Percentiles rank a stretch among this genome's conserved stretches.
Conservation (phyloP, 2,888 invertebrate genomes). For the Hirtodrosophila histrioides region DNA sequence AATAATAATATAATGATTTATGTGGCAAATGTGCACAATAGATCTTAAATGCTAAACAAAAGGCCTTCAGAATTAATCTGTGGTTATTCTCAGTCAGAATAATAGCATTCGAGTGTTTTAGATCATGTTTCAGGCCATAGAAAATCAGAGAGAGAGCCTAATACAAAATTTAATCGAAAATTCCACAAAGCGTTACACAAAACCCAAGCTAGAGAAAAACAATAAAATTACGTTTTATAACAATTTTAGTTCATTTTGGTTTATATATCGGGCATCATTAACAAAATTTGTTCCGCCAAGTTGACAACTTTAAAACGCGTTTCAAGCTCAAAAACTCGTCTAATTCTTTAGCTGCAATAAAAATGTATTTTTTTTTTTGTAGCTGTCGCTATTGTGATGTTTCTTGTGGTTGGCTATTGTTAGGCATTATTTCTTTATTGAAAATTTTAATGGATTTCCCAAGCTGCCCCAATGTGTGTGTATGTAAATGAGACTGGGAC, state of each 20-base stretch:
- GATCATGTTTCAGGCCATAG: slow-evolving; percentile 58
- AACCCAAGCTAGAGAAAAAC: slow-evolving; percentile 19
- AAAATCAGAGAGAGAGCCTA: slow-evolving; percentile 4
- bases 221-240: slow-evolving; percentile 71
- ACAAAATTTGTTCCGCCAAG: slow-evolving; percentile 75
- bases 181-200: slow-evolving; percentile 43
- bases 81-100: slow-evolving; percentile 65
- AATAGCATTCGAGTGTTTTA: slow-evolving; percentile 47
- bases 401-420: slow-evolving; percentile 38
- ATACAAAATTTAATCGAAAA: slow-evolving; percentile 37
- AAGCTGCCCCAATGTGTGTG: slow-evolving; percentile 30
- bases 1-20: slow-evolving; percentile 70
- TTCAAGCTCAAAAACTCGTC: slow-evolving; percentile 45
- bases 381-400: slow-evolving; percentile 6
- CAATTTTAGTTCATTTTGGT: slow-evolving; percentile 71
- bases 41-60: slow-evolving; percentile 29
- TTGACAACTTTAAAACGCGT: slow-evolving; percentile 71
- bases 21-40: slow-evolving; percentile 66
- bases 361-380: slow-evolving; percentile 45
- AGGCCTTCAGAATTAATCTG: slow-evolving; percentile 71
- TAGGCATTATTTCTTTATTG: slow-evolving; percentile 48
- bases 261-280: slow-evolving; percentile 74
- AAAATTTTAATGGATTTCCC: slow-evolving; percentile 52
- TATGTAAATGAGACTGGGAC: slow-evolving; percentile 55
- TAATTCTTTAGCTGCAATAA: slow-evolving; percentile 63